Percentiles rank a stretch among this genome's conserved stretches.
Conservation (phyloP, 2,888 invertebrate genomes). For the Plebejus anna region DNA sequence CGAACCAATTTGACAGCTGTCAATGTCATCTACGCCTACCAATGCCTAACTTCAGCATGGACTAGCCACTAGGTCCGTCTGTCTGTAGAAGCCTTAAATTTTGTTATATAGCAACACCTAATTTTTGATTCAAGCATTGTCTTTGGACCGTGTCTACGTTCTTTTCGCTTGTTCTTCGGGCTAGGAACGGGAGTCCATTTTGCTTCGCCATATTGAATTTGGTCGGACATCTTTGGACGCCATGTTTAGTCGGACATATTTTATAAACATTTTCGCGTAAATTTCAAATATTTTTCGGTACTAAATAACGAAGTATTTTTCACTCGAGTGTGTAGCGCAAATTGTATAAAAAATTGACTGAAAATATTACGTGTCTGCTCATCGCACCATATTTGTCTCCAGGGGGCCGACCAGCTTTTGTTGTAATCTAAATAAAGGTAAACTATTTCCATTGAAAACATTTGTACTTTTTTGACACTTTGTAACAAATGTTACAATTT, state of each 20-base stretch:
- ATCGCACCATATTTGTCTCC: slow-evolving; percentile 70
- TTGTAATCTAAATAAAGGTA: slow-evolving; percentile 79
- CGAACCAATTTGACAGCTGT: too few species aligned
- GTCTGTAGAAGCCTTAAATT: neutral
- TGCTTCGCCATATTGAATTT: slow-evolving; percentile 81
- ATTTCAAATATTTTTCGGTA: slow-evolving; percentile 78
- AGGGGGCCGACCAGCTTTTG: slow-evolving; percentile 75
- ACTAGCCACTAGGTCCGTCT: too few species aligned
- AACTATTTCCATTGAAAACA: slow-evolving; percentile 71
- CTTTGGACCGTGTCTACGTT: slow-evolving; percentile 37
- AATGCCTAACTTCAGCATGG: too few species aligned
- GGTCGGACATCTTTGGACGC: slow-evolving; percentile 84
- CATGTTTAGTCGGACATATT: slow-evolving; percentile 88
- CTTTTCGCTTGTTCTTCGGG: slow-evolving; percentile 50
- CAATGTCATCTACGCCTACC: too few species aligned
- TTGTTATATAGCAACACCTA: slow-evolving; percentile 44
- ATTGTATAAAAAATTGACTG: slow-evolving; percentile 59
- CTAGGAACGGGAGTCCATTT: slow-evolving; percentile 73
- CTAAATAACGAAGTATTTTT: slow-evolving; percentile 75
- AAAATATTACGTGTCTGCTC: slow-evolving; percentile 69
- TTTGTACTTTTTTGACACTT: slow-evolving; percentile 73
- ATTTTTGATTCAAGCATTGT: slow-evolving; percentile 32
- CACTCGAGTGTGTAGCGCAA: slow-evolving; percentile 65
- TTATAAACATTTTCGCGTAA: slow-evolving; percentile 84
- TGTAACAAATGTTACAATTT: slow-evolving; percentile 74